phyloP scores from a whole-genome alignment of 2,888 invertebrate genomes.

The Anagyrus pseudococci region DNA sequence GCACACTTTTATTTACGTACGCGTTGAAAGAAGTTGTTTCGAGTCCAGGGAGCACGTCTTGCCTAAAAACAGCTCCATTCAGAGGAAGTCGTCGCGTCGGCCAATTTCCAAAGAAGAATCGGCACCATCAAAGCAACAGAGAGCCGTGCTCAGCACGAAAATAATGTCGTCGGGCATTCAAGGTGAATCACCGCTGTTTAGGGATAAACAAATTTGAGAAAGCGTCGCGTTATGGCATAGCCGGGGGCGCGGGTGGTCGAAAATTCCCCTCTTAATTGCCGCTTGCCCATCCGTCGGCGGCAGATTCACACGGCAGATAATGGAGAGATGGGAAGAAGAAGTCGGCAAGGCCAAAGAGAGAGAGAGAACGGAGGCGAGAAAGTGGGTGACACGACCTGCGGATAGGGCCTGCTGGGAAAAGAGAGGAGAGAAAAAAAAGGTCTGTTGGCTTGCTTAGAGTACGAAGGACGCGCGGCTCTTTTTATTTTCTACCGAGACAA shows the following conservation, averaged over 20 bases:
- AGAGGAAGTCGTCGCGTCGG: background rate
- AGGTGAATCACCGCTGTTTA: constrained; percentile 18
- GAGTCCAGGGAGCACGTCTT: no score
- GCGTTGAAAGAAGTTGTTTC: no score
- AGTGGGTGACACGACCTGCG: constrained; percentile 18
- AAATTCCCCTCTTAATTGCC: constrained; percentile 25
- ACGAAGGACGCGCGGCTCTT: no score
- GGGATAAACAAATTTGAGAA: constrained; percentile 33
- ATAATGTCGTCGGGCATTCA: constrained; percentile 17
- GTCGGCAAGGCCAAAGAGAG: constrained; percentile 19
- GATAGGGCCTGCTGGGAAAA: background rate
- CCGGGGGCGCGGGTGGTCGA: constrained; percentile 27
- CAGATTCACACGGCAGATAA: constrained; percentile 33
- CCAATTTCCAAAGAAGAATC: background rate
- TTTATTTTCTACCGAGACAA: no score
- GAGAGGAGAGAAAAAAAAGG: background rate
- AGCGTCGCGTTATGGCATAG: constrained; percentile 15
- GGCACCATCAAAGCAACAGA: constrained; percentile 9
- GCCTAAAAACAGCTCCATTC: background rate
- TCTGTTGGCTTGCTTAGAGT: no score
- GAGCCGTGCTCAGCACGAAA: background rate
- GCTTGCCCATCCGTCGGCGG: constrained; percentile 1
- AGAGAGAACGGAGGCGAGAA: constrained; percentile 16
- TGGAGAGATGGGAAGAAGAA: constrained; percentile 34
- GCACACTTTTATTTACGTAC: no score